These are phyloP conservation scores for Masnerella sp. DNA, from an alignment of 2,888 invertebrate species.

Conservation along the genomic window DNA sequence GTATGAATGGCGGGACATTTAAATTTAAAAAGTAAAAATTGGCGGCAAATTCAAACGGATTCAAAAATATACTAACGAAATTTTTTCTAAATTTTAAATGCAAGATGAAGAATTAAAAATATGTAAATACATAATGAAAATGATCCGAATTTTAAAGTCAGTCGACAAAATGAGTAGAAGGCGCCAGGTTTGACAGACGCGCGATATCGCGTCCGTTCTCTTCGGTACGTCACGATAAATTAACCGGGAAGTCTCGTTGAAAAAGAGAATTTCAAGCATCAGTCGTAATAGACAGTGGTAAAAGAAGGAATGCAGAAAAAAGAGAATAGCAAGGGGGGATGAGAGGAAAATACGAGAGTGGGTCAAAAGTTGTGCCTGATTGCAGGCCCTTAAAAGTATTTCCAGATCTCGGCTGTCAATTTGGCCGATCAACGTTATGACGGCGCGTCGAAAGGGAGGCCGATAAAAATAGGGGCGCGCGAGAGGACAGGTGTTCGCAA, in stretches of 20 bases:
- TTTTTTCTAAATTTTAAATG: too few species aligned
- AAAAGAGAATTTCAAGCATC: slow-evolving; percentile 50
- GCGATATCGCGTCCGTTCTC: slow-evolving; percentile 31
- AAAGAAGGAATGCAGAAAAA: slow-evolving; percentile 8
- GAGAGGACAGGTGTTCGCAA: slow-evolving; percentile 30
- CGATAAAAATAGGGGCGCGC: slow-evolving; percentile 10
- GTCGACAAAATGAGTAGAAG: slow-evolving; percentile 8
- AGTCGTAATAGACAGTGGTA: slow-evolving; percentile 44
- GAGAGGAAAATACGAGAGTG: slow-evolving; percentile 16
- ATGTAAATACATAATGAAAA: slow-evolving; percentile 5
- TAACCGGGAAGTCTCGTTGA: slow-evolving; percentile 48
- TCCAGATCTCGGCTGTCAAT: slow-evolving; percentile 50
- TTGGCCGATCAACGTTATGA: slow-evolving; percentile 39
- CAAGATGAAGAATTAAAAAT: too few species aligned
- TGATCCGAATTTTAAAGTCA: slow-evolving; percentile 5
- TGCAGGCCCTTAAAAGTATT: slow-evolving; percentile 50
- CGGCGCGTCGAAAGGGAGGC: slow-evolving; percentile 27
- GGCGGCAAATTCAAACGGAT: too few species aligned
- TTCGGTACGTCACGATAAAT: slow-evolving; percentile 42
- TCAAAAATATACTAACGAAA: too few species aligned
- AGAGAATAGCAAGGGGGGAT: background rate
- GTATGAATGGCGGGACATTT: too few species aligned
- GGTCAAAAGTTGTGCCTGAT: slow-evolving; percentile 36
- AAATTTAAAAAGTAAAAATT: too few species aligned
- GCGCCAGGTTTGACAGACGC: slow-evolving; percentile 42